These are phyloP conservation scores for Hassar affinis DNA, from an alignment of 2,113 vertebrate genomes.

Conservation along the genomic window DNA sequence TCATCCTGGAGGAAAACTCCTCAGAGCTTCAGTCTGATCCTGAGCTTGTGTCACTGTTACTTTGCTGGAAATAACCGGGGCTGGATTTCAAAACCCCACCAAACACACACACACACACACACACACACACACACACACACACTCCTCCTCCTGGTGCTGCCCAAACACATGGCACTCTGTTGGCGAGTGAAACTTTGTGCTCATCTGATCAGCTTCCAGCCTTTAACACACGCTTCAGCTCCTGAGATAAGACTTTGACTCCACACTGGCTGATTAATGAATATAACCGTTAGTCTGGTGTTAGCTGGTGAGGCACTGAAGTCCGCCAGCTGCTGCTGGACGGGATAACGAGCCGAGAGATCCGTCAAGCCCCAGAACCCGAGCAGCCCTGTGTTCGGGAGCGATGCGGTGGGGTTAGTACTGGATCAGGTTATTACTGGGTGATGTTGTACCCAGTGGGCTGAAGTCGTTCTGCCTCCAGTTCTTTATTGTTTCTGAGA, in stretches of 20 bases:
- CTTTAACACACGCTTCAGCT: slow-evolving; percentile 11
- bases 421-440: not conserved
- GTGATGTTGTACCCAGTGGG: not conserved
- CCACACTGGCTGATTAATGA: not conserved
- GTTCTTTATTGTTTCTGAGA: slow-evolving; percentile 4
- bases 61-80: slow-evolving; percentile 46
- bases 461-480: not conserved
- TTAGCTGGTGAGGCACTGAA: not conserved
- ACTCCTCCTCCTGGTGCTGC: not conserved
- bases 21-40: not conserved
- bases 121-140: slow-evolving; percentile 2
- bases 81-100: slow-evolving; percentile 38
- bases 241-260: slow-evolving; percentile 3
- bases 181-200: slow-evolving; percentile 23
- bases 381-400: not conserved
- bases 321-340: not conserved
- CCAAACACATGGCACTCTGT: slow-evolving; percentile 47
- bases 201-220: slow-evolving; percentile 22
- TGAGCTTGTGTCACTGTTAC: not conserved
- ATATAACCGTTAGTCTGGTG: not conserved
- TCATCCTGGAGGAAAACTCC: not conserved
- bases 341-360: not conserved
- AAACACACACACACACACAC: slow-evolving; percentile 1
- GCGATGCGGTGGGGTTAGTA: not conserved
- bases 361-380: no score